Percentiles rank a stretch among this genome's conserved stretches.
Conservation (phyloP, 2,113 vertebrate genomes). For the Otis tarda region DNA sequence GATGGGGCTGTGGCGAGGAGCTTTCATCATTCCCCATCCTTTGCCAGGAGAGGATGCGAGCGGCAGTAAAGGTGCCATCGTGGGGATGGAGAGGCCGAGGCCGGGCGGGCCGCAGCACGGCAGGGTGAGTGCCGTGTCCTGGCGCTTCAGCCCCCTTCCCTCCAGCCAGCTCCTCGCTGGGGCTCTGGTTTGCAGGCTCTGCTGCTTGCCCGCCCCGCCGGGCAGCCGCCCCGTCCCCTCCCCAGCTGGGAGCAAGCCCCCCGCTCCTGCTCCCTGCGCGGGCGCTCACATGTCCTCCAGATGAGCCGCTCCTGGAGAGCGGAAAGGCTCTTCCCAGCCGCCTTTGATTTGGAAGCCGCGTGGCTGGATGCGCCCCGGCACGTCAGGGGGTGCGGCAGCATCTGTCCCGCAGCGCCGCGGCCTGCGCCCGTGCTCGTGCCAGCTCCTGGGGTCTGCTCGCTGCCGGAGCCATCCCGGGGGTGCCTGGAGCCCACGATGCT, state of each 20-base stretch:
- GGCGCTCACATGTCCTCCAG: not conserved
- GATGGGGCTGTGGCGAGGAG: constrained; percentile 12
- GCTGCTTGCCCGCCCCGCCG: fast-evolving
- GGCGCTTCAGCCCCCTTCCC: not conserved
- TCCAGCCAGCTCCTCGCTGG: not conserved
- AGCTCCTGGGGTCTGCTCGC: fast-evolving
- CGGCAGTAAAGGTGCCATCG: not conserved
- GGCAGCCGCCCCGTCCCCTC: not conserved
- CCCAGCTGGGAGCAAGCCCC: not conserved
- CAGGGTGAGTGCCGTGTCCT: not conserved
- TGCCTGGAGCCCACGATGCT: not conserved
- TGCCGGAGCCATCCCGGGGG: fast-evolving
- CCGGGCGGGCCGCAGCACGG: not conserved
- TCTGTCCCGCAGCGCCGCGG: not conserved
- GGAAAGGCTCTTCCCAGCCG: not conserved
- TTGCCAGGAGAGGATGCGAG: not conserved
- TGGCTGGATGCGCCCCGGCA: not conserved
- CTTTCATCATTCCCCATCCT: constrained; percentile 37
- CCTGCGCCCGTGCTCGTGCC: not conserved
- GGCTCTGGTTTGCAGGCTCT: not conserved
- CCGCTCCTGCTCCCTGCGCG: not conserved
- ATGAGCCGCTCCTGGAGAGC: not conserved
- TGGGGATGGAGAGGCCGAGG: not conserved
- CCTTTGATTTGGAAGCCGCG: not conserved
- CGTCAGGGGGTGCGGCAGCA: not conserved